Evolutionary conservation across 2,113 vertebrate species (phyloP), one percentile per base, ranked within the genome.

Genomic region (Euleptes europaea): DNA sequence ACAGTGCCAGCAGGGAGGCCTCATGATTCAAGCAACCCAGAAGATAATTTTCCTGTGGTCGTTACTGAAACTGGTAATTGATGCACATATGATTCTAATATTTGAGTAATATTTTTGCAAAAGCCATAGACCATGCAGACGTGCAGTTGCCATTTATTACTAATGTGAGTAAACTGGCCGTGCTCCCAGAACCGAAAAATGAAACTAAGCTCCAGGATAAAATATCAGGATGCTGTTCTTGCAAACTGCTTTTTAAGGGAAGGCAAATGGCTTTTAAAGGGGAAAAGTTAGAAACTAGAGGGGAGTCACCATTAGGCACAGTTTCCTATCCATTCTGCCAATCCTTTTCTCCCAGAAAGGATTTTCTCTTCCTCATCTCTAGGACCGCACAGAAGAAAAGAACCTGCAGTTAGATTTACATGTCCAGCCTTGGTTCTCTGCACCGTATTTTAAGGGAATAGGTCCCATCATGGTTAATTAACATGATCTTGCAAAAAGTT

Each of bases 21-120:
- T 19, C 94, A 95, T 54, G 95, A 95, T 87, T 95, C 95, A 88
- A 95, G 92, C 83, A 95, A 95, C 84, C 94, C 96, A 84, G 96
- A 93, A 93, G 96, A 97, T 74, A 88, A 95, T 69, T 95, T 95
- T 90, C 95, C 96, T 86, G 89, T 97, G 78, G 95, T 95, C 78
- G 95, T 96, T 86, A 96, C 96, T 86, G 97, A 97, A 95, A 93
- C 96, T 95, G 96, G 97, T 97, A 95, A 94, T 82, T 83, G 78
- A 15, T 80, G 92, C 75, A 63, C 60, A 60, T 23, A 6, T 82
- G 9, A 84, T 26, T 86, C 78, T 82, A 74, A 69, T 28, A 49
- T 51, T 86, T 82, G 81, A 76, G 88, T 83, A 91, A 93, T 86
- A 84, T 84, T 51, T 88, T 88, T 91, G 38, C 38, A 79, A 13